Evolutionary conservation across 2,113 vertebrate species (phyloP), one percentile per base, ranked within the genome.

Genomic region (Actinemys pallida): DNA sequence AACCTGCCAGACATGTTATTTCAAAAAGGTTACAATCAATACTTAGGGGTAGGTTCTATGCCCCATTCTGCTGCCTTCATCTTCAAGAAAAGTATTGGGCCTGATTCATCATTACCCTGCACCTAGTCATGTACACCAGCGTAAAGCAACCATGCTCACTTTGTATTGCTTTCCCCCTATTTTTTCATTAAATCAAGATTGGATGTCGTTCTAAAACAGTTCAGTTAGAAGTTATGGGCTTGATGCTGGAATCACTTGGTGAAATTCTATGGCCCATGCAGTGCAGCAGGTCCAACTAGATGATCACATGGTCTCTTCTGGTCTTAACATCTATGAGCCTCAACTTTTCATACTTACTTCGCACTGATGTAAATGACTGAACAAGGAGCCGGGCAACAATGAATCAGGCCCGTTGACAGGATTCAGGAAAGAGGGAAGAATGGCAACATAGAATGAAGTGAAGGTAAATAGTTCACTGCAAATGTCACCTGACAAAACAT

Each of bases 121-220:
- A 53, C 88, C 24, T 90, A 22, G 2, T 4, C 50, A 39, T 31
- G 35, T 4, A 87, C 1, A 16, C 20, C 84, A 80, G 27, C 20
- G 4, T 8, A 2, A 11, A 59, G 42, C 10, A 24, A 22, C n/a
- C 75, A 47, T 45, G 13, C 42, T 47, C 24, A 6, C 75, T 47
- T 45, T 47, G n/a, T 47, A 47, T 6, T 78, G 42, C 42, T 47
- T 47, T 78, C 25, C 45, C 20, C 39, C 39, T 10, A 22, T 69
- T 69, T 20, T 10, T 75, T 9, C 69, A 22, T 22, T 47, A 45
- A 45, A 42, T 24, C 20, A 76, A 78, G 20, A 29, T 0, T 35
- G 27, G 0, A 0, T 14, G 4, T 65, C 31, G 29, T 79, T 83
- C 27, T 90, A 45, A 35, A 25, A 45, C 49, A 12, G 8, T 39